phyloP scores from a whole-genome alignment of 2,888 invertebrate species.

The Amphipyra tragopoginis region DNA sequence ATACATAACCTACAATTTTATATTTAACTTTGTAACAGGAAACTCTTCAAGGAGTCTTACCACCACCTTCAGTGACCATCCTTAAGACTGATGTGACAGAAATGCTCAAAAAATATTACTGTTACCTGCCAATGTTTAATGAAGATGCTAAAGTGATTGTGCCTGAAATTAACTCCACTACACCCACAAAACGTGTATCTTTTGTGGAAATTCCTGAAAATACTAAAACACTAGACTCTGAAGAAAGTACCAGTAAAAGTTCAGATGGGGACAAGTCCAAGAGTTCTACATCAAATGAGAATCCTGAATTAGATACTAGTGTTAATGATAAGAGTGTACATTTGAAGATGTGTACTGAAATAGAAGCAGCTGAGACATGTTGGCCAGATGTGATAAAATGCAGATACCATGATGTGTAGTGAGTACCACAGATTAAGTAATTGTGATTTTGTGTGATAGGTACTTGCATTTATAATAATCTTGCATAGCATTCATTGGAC shows the following conservation, averaged over 20 bases:
- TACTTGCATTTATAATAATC: too few species aligned
- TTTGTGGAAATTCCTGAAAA: constrained; percentile 79
- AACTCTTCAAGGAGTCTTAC: constrained; percentile 92
- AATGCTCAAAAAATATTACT: constrained; percentile 90
- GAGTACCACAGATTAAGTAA: constrained; percentile 72
- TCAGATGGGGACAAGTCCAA: constrained; percentile 40
- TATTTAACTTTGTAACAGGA: constrained; percentile 77
- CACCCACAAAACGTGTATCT: constrained; percentile 82
- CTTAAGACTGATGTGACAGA: constrained; percentile 91
- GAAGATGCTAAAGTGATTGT: constrained; percentile 70
- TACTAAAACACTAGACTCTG: constrained; percentile 31
- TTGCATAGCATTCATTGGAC: too few species aligned
- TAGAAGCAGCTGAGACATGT: constrained; percentile 75
- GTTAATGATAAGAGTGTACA: constrained; percentile 74
- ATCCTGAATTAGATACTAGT: constrained; percentile 74
- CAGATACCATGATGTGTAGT: constrained; percentile 93
- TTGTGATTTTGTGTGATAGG: too few species aligned
- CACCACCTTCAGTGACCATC: constrained; percentile 93
- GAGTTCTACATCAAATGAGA: constrained; percentile 49
- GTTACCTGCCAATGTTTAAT: constrained; percentile 87
- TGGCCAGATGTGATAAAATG: constrained; percentile 92
- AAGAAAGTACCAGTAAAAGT: constrained; percentile 40
- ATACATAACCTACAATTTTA: not conserved
- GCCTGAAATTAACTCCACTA: constrained; percentile 73
- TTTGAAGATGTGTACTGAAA: constrained; percentile 75